Evolutionary conservation across 2,888 invertebrate species (phyloP).

Genomic region (Crossocerus cetratus): DNA sequence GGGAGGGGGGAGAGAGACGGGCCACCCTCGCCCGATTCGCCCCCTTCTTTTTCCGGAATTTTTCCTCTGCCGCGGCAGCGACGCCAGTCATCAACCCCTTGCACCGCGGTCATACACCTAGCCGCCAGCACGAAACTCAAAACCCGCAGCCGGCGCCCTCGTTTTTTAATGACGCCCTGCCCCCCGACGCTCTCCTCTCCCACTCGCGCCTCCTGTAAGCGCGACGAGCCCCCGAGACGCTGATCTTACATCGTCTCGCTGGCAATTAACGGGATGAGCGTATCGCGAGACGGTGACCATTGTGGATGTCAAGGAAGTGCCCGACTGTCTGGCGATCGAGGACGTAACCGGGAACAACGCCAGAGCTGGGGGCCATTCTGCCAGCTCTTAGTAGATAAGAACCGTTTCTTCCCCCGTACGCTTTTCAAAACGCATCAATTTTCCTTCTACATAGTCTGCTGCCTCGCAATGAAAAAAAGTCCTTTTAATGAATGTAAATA

Average conservation of each 20-base stretch:
- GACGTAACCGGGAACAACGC: no score
- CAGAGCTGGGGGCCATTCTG: no score
- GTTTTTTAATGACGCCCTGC: slow-evolving; percentile 51
- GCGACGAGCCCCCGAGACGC: slow-evolving; percentile 19
- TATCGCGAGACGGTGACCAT: slow-evolving; percentile 22
- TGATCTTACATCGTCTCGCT: slow-evolving; percentile 37
- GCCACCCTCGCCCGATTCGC: slow-evolving; percentile 44
- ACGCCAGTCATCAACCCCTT: slow-evolving; percentile 57
- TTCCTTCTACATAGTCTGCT: no score
- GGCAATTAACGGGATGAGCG: slow-evolving; percentile 50
- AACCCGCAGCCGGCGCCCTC: slow-evolving; percentile 50
- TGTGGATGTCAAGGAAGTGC: no score
- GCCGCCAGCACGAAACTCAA: slow-evolving; percentile 55
- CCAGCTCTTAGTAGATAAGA: no score
- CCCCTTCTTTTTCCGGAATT: slow-evolving; percentile 54
- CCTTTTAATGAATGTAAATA: no score
- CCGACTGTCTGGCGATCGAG: no score
- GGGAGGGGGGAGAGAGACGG: slow-evolving; percentile 13
- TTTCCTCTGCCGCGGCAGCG: slow-evolving; percentile 59
- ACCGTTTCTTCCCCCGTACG: no score
- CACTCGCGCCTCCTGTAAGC: neutral
- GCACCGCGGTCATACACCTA: slow-evolving; percentile 59
- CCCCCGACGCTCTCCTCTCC: slow-evolving; percentile 9
- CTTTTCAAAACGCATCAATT: no score
- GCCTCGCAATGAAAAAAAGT: no score